phyloP scores from a whole-genome alignment of 2,797 vertebrate species.

The Lophius americanus region DNA sequence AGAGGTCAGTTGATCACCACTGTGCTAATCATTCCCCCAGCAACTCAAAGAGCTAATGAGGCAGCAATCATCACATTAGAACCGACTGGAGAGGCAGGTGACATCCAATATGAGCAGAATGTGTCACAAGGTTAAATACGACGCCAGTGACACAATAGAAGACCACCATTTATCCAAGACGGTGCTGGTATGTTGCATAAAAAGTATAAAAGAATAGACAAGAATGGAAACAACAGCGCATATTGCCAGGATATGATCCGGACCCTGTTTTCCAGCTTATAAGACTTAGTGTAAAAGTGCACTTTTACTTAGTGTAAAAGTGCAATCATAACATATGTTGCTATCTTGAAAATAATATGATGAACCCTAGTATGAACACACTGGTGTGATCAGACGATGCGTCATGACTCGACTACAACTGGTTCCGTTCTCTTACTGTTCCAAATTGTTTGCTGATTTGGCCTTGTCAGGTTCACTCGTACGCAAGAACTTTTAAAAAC shows the following conservation, averaged over 20 bases:
- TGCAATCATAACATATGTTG: not conserved
- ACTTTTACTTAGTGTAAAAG: too few relatives aligned
- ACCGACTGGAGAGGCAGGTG: slow-evolving; percentile 46
- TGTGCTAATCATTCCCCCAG: slow-evolving; percentile 46
- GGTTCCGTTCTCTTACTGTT: too few relatives aligned
- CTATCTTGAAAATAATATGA: not conserved
- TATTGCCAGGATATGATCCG: not conserved
- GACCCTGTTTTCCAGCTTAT: slow-evolving; percentile 18
- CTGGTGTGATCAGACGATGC: not conserved
- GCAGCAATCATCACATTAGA: slow-evolving; percentile 69
- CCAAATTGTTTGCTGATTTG: too few relatives aligned
- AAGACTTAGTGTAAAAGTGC: not conserved
- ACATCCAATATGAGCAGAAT: slow-evolving; percentile 31
- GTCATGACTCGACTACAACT: too few relatives aligned
- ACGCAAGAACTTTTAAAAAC: too few relatives aligned
- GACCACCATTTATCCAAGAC: not conserved
- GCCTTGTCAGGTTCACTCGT: too few relatives aligned
- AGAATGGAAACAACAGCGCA: not conserved
- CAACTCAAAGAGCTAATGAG: slow-evolving; percentile 60
- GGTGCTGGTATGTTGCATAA: not conserved
- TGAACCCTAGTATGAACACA: not conserved
- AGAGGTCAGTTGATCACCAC: slow-evolving; percentile 42
- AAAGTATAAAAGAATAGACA: not conserved
- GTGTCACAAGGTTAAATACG: slow-evolving; percentile 6
- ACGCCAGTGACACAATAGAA: not conserved